Conservation (phyloP, 2,797 vertebrate genomes). For the Hybognathus amarus region DNA sequence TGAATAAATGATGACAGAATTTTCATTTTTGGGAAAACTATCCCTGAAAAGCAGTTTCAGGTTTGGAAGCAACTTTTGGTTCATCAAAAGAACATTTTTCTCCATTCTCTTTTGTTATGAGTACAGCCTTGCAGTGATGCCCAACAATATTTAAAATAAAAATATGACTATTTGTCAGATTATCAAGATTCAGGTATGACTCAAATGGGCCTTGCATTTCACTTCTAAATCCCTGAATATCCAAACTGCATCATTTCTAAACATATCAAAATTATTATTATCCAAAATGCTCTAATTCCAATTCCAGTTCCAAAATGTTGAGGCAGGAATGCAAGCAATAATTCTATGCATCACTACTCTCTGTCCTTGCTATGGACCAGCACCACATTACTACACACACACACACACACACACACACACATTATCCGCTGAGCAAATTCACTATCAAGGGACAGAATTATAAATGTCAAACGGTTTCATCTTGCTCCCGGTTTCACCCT, state of each 20-base stretch:
- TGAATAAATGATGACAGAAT: not conserved
- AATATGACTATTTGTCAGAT: slow-evolving; percentile 51
- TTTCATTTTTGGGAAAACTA: too few relatives aligned
- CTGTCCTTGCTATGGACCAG: slow-evolving; percentile 65
- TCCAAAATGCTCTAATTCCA: slow-evolving; percentile 55
- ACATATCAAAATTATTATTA: slow-evolving; percentile 32
- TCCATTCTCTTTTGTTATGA: not conserved
- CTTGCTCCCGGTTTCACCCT: slow-evolving; percentile 42
- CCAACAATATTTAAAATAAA: slow-evolving; percentile 65
- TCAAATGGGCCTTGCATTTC: slow-evolving; percentile 58
- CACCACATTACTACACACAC: not conserved
- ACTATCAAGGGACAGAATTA: slow-evolving; percentile 74
- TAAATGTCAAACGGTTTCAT: slow-evolving; percentile 81
- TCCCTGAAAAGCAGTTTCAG: not conserved
- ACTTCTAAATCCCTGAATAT: slow-evolving; percentile 64
- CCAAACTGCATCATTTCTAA: not conserved
- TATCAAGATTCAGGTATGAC: slow-evolving; percentile 68
- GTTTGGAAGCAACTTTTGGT: not conserved
- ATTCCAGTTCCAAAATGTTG: slow-evolving; percentile 70
- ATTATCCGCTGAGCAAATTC: slow-evolving; percentile 68
- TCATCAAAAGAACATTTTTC: not conserved
- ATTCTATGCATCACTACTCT: slow-evolving; percentile 73
- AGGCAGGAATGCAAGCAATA: slow-evolving; percentile 73
- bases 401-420: not conserved
- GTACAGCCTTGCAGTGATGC: slow-evolving; percentile 60